Evolutionary conservation across 1,140 invertebrate species (phyloP), one percentile per base, ranked within the genome.

Genomic region (Brachionus plicatilis): DNA sequence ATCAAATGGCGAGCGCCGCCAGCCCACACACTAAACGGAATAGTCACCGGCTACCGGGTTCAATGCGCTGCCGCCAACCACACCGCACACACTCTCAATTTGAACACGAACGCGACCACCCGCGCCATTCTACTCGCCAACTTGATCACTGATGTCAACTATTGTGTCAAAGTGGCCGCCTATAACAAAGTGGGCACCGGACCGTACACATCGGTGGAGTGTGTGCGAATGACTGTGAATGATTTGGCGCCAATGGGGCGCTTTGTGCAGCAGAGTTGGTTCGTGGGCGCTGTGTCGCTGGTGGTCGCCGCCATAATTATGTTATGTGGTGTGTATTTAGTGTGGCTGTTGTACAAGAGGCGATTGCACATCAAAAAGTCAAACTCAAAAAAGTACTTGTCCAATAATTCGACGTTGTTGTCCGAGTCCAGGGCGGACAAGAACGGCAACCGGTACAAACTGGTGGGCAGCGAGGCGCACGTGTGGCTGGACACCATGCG

Each of bases 1-100:
- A 70, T 83, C 14, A 53, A 60, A 47, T 83, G 82, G 82, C 60
- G 70, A 27, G 60, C 82, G n/a, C 60, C 82, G 17, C 41, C 41
- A 41, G 3, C 1, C 0, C 0, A 11, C 0, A 37, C 5, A 9
- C 12, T 14, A 1, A 83, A 83, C 37, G 82, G 82, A 20, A 43
- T 68, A 4, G 24, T 68, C 6, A 12, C 70, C 1, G 82, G 60
- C 8, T 83, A 83, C 43, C 24, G 50, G 33, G 29, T 83, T 17
- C 4, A 8, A 24, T 83, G 82, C 24, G 6, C 43, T 3, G 65
- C n/a, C 8, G 65, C n/a, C 8, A 83, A 83, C 37, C 65, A 83
- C 5, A 68, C 41, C 2, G 53, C 27, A 11, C 20, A 43, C 17
- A 41, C 1, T 0, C 8, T 68, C 12, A 50, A 68, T 41, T 68